phyloP scores from a whole-genome alignment of 2,797 vertebrate genomes.

The Arctocebus calabarensis region DNA sequence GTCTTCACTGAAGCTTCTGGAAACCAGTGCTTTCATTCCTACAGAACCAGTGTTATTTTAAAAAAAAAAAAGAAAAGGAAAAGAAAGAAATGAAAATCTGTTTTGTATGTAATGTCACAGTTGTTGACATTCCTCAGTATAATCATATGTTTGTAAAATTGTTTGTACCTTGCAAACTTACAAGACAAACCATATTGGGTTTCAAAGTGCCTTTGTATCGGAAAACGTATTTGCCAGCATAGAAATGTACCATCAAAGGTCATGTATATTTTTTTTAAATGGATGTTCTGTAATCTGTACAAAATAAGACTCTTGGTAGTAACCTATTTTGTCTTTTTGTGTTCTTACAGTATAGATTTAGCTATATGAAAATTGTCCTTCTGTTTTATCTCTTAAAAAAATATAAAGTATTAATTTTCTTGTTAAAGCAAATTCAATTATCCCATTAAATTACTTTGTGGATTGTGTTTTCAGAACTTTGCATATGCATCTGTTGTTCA shows the following conservation, averaged over 20 bases:
- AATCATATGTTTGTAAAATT: slow-evolving; percentile 88
- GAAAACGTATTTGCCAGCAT: slow-evolving; percentile 87
- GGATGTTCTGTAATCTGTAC: slow-evolving; percentile 78
- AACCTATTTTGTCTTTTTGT: slow-evolving; percentile 59
- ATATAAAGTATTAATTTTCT: slow-evolving; percentile 75
- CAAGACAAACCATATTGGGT: slow-evolving; percentile 92
- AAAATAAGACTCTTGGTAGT: slow-evolving; percentile 81
- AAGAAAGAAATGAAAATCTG: slow-evolving; percentile 78
- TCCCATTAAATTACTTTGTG: slow-evolving; percentile 75
- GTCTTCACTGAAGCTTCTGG: slow-evolving; percentile 85
- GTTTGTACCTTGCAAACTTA: slow-evolving; percentile 91
- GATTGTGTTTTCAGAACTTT: slow-evolving; percentile 77
- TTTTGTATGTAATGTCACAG: slow-evolving; percentile 87
- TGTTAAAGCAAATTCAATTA: slow-evolving; percentile 74
- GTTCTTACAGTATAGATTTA: slow-evolving; percentile 78
- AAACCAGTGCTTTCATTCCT: slow-evolving; percentile 85
- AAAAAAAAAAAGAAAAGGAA: not conserved
- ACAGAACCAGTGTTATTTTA: slow-evolving; percentile 86
- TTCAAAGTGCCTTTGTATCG: slow-evolving; percentile 95
- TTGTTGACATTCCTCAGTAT: slow-evolving; percentile 85
- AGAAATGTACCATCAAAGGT: slow-evolving; percentile 82
- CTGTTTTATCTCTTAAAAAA: slow-evolving; percentile 80
- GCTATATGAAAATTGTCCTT: slow-evolving; percentile 74
- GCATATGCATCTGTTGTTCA: slow-evolving; percentile 50
- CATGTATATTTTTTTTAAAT: slow-evolving; percentile 79